These are phyloP conservation scores for Mola mola DNA, from an alignment of 2,113 vertebrate species.

Conservation along the genomic window DNA sequence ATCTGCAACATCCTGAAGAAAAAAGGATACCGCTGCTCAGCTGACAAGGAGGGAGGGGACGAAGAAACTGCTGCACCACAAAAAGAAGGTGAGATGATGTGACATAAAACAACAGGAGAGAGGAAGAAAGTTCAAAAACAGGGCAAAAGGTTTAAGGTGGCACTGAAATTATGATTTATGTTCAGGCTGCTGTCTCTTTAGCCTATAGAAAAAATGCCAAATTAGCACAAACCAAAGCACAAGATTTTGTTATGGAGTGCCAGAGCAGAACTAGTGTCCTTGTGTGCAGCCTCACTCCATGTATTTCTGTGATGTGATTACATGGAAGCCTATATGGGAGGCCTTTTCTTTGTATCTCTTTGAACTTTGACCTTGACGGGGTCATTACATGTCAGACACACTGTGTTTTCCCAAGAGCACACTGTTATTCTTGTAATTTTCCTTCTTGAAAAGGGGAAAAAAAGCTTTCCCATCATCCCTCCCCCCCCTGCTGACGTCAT, in stretches of 20 bases:
- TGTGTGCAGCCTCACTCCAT: constrained; percentile 16
- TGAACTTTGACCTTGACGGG: constrained; percentile 45
- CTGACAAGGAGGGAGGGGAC: constrained; percentile 86
- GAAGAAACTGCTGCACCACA: constrained; percentile 68
- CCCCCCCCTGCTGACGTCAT: constrained; percentile 10
- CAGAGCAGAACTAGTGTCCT: constrained; percentile 2
- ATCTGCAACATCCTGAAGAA: constrained; percentile 95
- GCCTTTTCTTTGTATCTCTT: constrained; percentile 25
- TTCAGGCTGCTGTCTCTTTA: constrained; percentile 25
- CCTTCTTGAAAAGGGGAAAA: constrained; percentile 29
- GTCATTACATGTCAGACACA: constrained; percentile 24
- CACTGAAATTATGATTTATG: constrained; percentile 10
- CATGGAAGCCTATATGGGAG: constrained; percentile 1
- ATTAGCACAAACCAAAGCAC: constrained; percentile 14
- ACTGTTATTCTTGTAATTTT: constrained; percentile 41
- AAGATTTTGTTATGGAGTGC: constrained; percentile 22
- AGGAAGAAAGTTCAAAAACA: neutral
- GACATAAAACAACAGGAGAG: neutral
- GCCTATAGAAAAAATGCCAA: constrained; percentile 31
- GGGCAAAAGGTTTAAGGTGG: neutral
- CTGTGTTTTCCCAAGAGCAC: constrained; percentile 21
- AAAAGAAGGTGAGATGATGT: constrained; percentile 82
- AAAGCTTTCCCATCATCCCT: constrained; percentile 40
- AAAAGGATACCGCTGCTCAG: constrained; percentile 90
- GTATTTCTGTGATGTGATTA: constrained; percentile 22